Evolutionary conservation across 37 sponge, comb jelly and placozoan genomes (phyloP).

Genomic region (Tethya wilhelma): DNA sequence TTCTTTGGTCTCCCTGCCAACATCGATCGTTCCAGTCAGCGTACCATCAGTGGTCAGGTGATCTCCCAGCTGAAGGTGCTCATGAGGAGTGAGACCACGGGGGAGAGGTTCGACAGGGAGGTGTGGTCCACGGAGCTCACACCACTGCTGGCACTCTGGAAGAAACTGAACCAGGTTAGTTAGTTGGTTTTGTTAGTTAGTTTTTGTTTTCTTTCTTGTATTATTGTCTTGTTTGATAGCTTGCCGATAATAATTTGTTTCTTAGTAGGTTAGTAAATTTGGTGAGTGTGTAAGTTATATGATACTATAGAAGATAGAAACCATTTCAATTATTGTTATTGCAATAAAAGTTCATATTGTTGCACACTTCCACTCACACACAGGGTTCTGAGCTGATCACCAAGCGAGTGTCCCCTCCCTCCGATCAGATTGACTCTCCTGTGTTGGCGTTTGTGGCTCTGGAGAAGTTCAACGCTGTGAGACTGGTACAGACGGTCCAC

Average conservation of each 20-base stretch:
- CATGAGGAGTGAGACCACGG: slow-evolving; percentile 58
- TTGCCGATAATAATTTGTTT: no score
- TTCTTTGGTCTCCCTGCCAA: slow-evolving; percentile 93
- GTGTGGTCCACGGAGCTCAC: slow-evolving; percentile 79
- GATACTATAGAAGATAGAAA: no score
- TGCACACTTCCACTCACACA: no score
- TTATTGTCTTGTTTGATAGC: no score
- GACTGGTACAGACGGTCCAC: slow-evolving; percentile 78
- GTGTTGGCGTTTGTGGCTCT: slow-evolving; percentile 72
- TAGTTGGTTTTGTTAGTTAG: no score
- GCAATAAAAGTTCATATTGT: no score
- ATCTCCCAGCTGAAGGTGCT: slow-evolving; percentile 85
- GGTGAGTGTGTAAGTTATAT: no score
- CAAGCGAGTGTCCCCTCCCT: slow-evolving; percentile 59
- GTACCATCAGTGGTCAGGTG: slow-evolving; percentile 72
- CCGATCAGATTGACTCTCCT: slow-evolving; percentile 63
- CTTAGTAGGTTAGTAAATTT: no score
- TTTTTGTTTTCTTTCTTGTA: slow-evolving; percentile 1
- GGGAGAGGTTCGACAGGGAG: slow-evolving; percentile 83
- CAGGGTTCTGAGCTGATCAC: slow-evolving; percentile 80
- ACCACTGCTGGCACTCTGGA: slow-evolving; percentile 90
- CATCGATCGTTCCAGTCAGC: slow-evolving; percentile 84
- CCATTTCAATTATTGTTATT: no score
- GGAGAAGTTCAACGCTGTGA: slow-evolving; percentile 81
- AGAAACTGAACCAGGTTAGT: slow-evolving; percentile 98